Evolutionary conservation across 2,888 invertebrate genomes (phyloP).

Genomic region (Aromia moschata): DNA sequence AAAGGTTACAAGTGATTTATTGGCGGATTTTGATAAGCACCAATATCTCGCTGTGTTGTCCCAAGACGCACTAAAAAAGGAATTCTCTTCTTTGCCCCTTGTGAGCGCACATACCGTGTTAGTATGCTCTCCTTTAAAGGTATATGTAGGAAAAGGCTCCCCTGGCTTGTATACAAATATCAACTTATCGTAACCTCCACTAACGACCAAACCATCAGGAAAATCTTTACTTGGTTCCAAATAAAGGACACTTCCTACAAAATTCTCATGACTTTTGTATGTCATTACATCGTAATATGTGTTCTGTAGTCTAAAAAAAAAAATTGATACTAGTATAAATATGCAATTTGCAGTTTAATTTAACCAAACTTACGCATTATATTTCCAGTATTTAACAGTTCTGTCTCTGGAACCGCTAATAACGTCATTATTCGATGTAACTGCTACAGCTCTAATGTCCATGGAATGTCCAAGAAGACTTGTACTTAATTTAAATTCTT

Average conservation of each 20-base stretch:
- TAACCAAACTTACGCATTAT: slow-evolving; percentile 69
- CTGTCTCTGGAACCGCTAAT: slow-evolving; percentile 90
- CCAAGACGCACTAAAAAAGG: slow-evolving; percentile 90
- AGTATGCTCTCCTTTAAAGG: slow-evolving; percentile 77
- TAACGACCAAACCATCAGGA: slow-evolving; percentile 82
- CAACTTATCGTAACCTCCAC: slow-evolving; percentile 88
- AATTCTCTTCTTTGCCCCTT: slow-evolving; percentile 63
- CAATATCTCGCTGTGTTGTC: slow-evolving; percentile 89
- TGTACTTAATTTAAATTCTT: slow-evolving; percentile 79
- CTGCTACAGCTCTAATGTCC: slow-evolving; percentile 84
- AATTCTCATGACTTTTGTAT: slow-evolving; percentile 84
- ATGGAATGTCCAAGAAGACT: slow-evolving; percentile 81
- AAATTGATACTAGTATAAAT: too few relatives aligned
- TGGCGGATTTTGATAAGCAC: slow-evolving; percentile 69
- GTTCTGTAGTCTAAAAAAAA: slow-evolving; percentile 66
- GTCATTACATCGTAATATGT: slow-evolving; percentile 74
- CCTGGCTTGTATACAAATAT: slow-evolving; percentile 83
- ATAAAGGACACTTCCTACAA: slow-evolving; percentile 83
- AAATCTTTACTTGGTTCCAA: slow-evolving; percentile 74
- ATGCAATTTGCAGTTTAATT: not conserved
- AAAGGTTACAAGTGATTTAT: slow-evolving; percentile 66
- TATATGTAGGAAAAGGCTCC: slow-evolving; percentile 73
- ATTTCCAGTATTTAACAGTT: slow-evolving; percentile 87
- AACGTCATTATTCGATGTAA: slow-evolving; percentile 74
- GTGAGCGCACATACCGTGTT: slow-evolving; percentile 70